Base-by-base conservation (phyloP, 2,797 vertebrate genomes). In the Karalla daura region DNA sequence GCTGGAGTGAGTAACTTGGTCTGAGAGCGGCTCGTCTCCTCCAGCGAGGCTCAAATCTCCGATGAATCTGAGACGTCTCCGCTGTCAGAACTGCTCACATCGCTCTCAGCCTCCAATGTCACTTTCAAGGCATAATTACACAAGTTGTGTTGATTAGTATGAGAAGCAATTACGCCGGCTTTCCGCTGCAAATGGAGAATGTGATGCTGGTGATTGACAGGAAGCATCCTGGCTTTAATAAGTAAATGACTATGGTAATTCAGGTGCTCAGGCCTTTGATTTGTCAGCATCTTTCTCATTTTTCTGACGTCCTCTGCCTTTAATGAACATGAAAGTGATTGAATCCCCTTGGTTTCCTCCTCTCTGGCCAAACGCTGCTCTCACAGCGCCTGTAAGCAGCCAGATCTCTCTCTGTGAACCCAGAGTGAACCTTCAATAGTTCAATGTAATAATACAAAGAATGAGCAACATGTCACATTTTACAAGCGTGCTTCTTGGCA, bases 61-160 rank as follows among this genome's bases (percentile, higher is more conserved):
- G 90, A 88, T 89, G 86, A 93, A 92, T 92, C 89, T 86, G 88
- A 91, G 90, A 90, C 87, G 90, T 89, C 92, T 93, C 79, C 68
- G 82, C 90, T 92, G 91, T 94, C 93, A 93, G 84, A 83, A 90
- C 90, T 71, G 87, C 82, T 91, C 89, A 91, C 88, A 88, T 91
- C 90, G 84, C 85, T 91, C 88, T 84, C 89, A 86, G 84, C 90
- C 92, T 92, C 92, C 93, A 93, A 94, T 94, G 93, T 94, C 93
- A 94, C 94, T 94, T 94, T 94, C 93, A 94, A 94, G 90, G 92
- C 93, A 91, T 94, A 94, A 94, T 94, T 95, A 94, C 93, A 93
- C 92, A 94, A 94, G 92, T 94, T 93, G 92, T 91, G 93, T 94
- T 94, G 93, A 95, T 95, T 95, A 95, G 93, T 93, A 92, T 91